phyloP scores from a whole-genome alignment of 1,140 invertebrate genomes.

The Lethrus apterus region DNA sequence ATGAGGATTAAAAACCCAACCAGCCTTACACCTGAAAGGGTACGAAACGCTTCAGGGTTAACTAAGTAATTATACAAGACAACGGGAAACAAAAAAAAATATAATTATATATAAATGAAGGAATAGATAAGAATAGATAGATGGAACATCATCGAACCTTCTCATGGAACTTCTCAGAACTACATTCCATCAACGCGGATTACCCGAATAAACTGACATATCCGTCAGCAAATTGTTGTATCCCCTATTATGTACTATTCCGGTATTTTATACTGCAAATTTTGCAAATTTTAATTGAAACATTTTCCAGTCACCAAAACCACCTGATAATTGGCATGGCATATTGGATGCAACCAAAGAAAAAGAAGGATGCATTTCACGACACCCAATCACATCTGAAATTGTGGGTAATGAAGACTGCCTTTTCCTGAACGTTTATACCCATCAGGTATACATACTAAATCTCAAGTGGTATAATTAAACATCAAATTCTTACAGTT shows the following conservation, averaged over 20 bases:
- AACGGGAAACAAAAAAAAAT: too few species aligned
- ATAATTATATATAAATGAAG: too few species aligned
- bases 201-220: not conserved
- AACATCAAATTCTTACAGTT: too few species aligned
- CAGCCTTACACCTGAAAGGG: too few species aligned
- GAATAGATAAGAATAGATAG: too few species aligned
- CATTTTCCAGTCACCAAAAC: conserved; percentile 45
- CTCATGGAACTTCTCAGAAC: conserved; percentile 28
- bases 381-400: conserved; percentile 38
- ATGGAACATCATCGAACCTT: too few species aligned
- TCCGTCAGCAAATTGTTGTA: not conserved
- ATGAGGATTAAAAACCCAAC: too few species aligned
- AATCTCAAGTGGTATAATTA: too few species aligned
- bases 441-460: conserved; percentile 37
- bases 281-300: not conserved
- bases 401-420: conserved; percentile 64
- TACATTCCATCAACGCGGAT: not conserved
- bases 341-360: conserved; percentile 45
- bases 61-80: too few species aligned
- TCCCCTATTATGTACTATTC: not conserved
- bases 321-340: conserved; percentile 48
- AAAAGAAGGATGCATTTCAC: conserved; percentile 41
- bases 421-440: conserved; percentile 75
- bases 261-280: not conserved
- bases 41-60: too few species aligned